A percentile compares a stretch with the other conserved stretches of the same genome.
Evolutionary conservation across 1,140 invertebrate genomes (phyloP).

Genomic region (Caenorhabditis inopinata): DNA sequence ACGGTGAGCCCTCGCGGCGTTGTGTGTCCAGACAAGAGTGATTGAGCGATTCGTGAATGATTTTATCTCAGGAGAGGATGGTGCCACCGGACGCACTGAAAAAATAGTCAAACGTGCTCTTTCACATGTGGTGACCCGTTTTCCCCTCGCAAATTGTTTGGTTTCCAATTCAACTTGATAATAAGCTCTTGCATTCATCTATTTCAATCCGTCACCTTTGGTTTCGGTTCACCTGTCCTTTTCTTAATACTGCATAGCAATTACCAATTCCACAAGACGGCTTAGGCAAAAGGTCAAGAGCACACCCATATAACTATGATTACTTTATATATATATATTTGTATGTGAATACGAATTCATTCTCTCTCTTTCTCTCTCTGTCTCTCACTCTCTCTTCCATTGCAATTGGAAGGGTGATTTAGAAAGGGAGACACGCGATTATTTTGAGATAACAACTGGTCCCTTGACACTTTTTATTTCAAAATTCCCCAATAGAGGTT

Average conservation of each 20-base stretch:
- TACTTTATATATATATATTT: not conserved
- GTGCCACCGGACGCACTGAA: slow-evolving; percentile 57
- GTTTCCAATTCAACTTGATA: too few relatives aligned
- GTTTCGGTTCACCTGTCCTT: not conserved
- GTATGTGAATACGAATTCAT: not conserved
- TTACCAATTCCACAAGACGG: slow-evolving; percentile 19
- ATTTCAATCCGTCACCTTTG: too few relatives aligned
- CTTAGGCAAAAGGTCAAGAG: slow-evolving; percentile 21
- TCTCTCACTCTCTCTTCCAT: too few relatives aligned
- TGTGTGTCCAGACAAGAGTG: slow-evolving; percentile 58
- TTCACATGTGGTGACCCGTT: too few relatives aligned
- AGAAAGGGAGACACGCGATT: too few relatives aligned
- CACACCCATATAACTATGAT: not conserved
- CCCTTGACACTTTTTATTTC: too few relatives aligned
- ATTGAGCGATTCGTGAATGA: slow-evolving; percentile 55
- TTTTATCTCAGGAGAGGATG: slow-evolving; percentile 55
- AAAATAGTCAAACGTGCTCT: too few relatives aligned
- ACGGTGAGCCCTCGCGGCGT: slow-evolving; percentile 57
- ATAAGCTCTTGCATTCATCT: too few relatives aligned
- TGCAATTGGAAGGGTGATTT: too few relatives aligned
- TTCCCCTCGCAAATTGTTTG: too few relatives aligned
- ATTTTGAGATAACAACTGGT: too few relatives aligned
- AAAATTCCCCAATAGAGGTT: not conserved
- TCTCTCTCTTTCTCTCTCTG: too few relatives aligned
- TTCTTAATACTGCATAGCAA: not conserved